These are phyloP conservation scores for Anastrepha ludens DNA, from an alignment of 1,140 invertebrate species.

Conservation along the genomic window DNA sequence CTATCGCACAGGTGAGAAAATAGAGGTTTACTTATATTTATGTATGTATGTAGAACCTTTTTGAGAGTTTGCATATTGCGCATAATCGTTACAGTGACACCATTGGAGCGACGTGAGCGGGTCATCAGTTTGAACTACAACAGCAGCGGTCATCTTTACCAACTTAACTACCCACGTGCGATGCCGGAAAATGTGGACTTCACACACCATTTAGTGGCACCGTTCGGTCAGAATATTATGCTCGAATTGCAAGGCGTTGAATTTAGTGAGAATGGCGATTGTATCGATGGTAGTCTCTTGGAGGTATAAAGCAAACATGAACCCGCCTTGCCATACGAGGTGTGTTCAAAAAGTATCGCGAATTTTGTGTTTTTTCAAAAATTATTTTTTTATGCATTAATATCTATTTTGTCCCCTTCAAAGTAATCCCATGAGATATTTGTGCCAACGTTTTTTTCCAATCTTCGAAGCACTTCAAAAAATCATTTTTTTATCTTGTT, in stretches of 20 bases:
- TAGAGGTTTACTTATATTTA: background rate
- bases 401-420: no score
- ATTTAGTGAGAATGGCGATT: constrained; percentile 67
- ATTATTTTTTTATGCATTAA: no score
- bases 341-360: no score
- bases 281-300: constrained; percentile 57
- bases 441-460: no score
- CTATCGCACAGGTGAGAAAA: constrained; percentile 77
- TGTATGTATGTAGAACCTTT: no score
- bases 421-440: no score
- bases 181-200: constrained; percentile 76
- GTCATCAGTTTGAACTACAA: constrained; percentile 58
- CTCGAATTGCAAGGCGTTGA: constrained; percentile 75
- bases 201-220: constrained; percentile 77
- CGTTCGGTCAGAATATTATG: constrained; percentile 77
- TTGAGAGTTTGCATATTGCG: no score
- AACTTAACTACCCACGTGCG: constrained; percentile 77
- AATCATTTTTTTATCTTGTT: no score
- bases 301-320: constrained; percentile 56
- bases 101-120: constrained; percentile 57
- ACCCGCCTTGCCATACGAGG: no score
- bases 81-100: constrained; percentile 50
- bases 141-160: constrained; percentile 72
- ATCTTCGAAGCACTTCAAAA: no score
- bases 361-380: no score